Base-by-base conservation (phyloP, 2,113 vertebrate genomes). In the Gallinago media region DNA sequence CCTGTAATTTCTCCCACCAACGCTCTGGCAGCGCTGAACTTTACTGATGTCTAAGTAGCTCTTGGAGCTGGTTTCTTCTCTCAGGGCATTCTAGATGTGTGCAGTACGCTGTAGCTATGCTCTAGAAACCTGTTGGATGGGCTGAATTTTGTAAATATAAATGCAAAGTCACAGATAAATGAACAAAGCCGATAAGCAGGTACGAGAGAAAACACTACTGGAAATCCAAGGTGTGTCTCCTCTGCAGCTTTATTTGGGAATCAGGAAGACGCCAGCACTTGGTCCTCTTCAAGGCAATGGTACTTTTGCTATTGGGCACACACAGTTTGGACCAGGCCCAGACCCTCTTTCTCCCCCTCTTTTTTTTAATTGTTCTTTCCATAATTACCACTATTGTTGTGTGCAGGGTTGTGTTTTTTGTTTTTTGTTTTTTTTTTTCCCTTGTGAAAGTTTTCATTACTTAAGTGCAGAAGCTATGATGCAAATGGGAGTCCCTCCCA, bases 81-180 rank as follows among this genome's bases (percentile, higher is more conserved):
- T 70, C 55, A 52, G 65, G 74, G 71, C 62, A 9, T 75, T 88
- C 77, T 65, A 81, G 40, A 40, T 79, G 78, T 38, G 50, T 44
- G 71, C 70, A 92, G 40, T 59, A 49, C 3, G 2, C 55, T 75
- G 44, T 72, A 62, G 49, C 79, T 79, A 3, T 15, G 50, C n/a
- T 85, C 34, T 52, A 94, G 55, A 86, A 96, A 95, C 95, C 85
- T 95, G 95, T 74, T 83, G 68, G 85, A 83, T 96, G 44, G 82
- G 92, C 71, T 93, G 42, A 32, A n/a, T 88, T 88, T 93, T 83
- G 72, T 68, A 92, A 89, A 88, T 82, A 88, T 9, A 76, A 91
- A 94, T 85, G 70, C 49, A 75, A 89, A 88, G 36, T 79, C 55
- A 59, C 40, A 85, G 77, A 89, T 82, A 88, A 89, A 92, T 92